Evolutionary conservation across 2,113 vertebrate genomes (phyloP), one percentile per base, ranked within the genome.

Genomic region (Verasper variegatus): DNA sequence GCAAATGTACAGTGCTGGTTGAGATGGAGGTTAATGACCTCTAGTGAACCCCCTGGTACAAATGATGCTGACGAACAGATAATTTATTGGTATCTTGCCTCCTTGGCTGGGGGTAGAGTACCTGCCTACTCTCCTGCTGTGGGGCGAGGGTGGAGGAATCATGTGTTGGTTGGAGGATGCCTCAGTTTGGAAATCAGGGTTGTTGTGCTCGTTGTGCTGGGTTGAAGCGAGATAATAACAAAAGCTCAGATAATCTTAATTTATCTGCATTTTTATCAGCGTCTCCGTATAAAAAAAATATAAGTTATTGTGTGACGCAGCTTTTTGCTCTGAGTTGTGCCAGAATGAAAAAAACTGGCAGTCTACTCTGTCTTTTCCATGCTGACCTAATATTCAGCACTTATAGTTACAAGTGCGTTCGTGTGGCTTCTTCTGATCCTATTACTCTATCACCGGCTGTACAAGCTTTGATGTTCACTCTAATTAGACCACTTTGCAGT

Each of bases 401-500:
- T 84, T 67, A 76, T 52, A 67, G 54, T 35, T 56, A 14, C 72
- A 67, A 86, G 75, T 68, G 42, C 52, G 31, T 80, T 83, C 55
- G 27, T 45, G n/a, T 65, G 60, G 18, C 24, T 78, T 72, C 47
- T 52, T 74, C 24, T 82, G 76, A 78, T 73, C 70, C 61, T 57
- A 13, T 80, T 71, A 40, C 58, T 74, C 47, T 56, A 31, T 58
- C 71, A 26, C 54, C 72, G 40, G 21, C 45, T 74, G 15, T 66
- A 68, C 26, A 66, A 71, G 55, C 75, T 84, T 87, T 87, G 68
- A 74, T 78, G 71, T 81, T 78, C 21, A 49, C 40, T 74, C 65
- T 84, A 86, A 89, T 91, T 73, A 88, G 67, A 86, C 54, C 62
- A 86, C 47, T 85, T 84, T 86, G 64, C 81, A 62, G 73, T 5